phyloP scores from a whole-genome alignment of 2,113 vertebrate genomes.

The Gobius niger region DNA sequence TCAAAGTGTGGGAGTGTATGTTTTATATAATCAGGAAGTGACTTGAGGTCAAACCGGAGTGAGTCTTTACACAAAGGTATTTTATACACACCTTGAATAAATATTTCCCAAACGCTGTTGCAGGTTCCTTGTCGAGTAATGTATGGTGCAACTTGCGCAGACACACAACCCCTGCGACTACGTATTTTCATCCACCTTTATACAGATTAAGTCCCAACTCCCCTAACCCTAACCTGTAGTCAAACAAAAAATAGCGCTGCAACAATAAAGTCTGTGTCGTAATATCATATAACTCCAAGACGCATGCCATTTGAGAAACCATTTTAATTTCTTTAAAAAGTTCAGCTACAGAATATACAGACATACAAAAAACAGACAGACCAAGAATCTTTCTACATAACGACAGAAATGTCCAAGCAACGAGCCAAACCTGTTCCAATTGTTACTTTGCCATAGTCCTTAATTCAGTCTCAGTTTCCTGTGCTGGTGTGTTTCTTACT shows the following conservation, averaged over 20 bases:
- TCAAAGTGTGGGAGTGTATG: no score
- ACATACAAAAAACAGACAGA: constrained; percentile 53
- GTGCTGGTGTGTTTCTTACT: constrained; percentile 66
- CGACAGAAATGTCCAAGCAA: constrained; percentile 48
- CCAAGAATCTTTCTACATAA: constrained; percentile 47
- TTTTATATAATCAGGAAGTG: neutral
- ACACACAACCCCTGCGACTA: no score
- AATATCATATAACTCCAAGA: neutral
- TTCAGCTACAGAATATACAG: constrained; percentile 67
- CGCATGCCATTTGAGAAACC: constrained; percentile 10
- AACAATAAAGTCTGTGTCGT: no score
- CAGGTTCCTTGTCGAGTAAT: neutral
- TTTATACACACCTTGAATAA: constrained; percentile 26
- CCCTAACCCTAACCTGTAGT: no score
- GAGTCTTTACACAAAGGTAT: neutral
- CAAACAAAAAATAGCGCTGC: no score
- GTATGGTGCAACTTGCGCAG: neutral
- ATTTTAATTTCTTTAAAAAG: constrained; percentile 63
- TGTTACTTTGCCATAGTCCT: neutral
- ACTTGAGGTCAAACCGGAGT: neutral
- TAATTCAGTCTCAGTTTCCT: neutral
- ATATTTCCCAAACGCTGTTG: constrained; percentile 3
- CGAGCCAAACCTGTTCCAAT: constrained; percentile 25
- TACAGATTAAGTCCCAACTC: no score
- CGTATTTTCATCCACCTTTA: no score